Base-by-base conservation (phyloP, 2,888 invertebrate species). In the Pterostichus madidus region DNA sequence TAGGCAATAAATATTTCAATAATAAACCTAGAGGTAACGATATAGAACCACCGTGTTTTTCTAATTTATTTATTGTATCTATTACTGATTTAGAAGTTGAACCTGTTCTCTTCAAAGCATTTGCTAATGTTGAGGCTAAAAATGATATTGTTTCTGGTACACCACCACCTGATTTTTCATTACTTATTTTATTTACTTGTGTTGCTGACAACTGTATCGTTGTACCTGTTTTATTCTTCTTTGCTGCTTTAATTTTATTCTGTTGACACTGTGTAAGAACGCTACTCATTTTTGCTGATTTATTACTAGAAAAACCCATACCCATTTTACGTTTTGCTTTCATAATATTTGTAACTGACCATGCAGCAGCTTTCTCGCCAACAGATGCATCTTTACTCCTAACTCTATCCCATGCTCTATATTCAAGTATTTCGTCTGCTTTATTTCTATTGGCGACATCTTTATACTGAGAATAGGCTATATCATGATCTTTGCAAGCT, bases 341-440 rank as follows among this genome's bases (percentile, higher is more conserved):
- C 85, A 85, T 85, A 5, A 84, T 83, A n/a, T 59, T 75, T 59
- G 83, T 77, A 11, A 84, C 83, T 15, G 39, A 17, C 80, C 71
- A 84, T 15, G 84, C 84, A 11, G 83, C 68, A 24, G 64, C 32
- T 71, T 81, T 84, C 52, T 84, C 84, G 8, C 83, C 79, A 82
- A 83, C 39, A 46, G 24, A 11, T 13, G 84, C 46, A 71, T 84
- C 84, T 32, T 32, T 77, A 44, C 84, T 35, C 13, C 8, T 75
- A 31, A 84, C 83, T 59, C 84, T n/a, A 78, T 84, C 24, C 83
- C 84, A 84, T 32, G 83, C 84, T 44, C 13, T 61, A 13, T 68
- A 44, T 31, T 39, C 78, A 56, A 84, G 77, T 35, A 15, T 46
- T 24, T 53, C 44, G 5, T 39, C 39, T 39, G 39, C 39, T 39